Percentiles rank a stretch among this genome's conserved stretches.
Evolutionary conservation across 2,888 invertebrate genomes (phyloP).

Genomic region (Thera obeliscata): DNA sequence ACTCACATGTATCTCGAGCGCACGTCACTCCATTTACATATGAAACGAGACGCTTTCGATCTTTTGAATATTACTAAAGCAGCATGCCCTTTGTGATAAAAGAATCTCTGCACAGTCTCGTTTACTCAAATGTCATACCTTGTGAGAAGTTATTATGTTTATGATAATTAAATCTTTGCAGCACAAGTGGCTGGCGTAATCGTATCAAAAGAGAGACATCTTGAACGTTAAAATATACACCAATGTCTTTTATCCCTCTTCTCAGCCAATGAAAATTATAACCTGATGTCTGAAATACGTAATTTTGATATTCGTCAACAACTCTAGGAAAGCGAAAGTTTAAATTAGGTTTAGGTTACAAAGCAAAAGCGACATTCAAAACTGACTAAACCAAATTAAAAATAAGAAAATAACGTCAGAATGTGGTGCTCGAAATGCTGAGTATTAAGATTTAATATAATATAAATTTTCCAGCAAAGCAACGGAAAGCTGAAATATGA

Average conservation of each 20-base stretch:
- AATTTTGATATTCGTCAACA: no score
- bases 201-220: not conserved
- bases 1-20: constrained; percentile 56
- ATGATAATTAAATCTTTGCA: constrained; percentile 41
- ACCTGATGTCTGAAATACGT: no score
- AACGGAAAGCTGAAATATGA: not conserved
- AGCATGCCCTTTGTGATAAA: constrained; percentile 57
- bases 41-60: constrained; percentile 69
- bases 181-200: not conserved
- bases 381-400: not conserved
- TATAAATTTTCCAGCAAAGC: not conserved
- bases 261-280: no score
- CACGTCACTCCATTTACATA: constrained; percentile 72
- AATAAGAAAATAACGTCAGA: not conserved
- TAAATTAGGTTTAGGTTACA: no score
- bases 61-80: constrained; percentile 71
- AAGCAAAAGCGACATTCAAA: no score
- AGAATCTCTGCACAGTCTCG: constrained; percentile 52
- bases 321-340: no score
- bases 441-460: not conserved
- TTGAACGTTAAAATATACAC: not conserved
- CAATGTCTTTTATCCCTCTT: not conserved
- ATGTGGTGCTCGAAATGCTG: not conserved
- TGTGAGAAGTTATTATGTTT: constrained; percentile 39
- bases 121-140: constrained; percentile 50